Evolutionary conservation across 2,797 vertebrate genomes (phyloP).

Genomic region (Alcedo atthis): DNA sequence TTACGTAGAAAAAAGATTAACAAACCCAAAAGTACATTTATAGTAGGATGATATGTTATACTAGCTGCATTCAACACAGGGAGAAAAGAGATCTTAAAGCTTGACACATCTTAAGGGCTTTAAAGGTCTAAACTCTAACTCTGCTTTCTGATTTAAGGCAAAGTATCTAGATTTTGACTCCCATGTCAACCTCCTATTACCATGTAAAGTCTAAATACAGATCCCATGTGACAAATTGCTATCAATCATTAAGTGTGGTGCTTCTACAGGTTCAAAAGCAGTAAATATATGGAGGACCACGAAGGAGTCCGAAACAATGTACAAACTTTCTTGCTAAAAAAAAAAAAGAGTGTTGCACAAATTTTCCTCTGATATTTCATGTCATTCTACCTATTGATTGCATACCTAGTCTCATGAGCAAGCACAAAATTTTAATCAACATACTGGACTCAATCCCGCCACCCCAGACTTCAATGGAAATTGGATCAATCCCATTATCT

Average conservation of each 20-base stretch:
- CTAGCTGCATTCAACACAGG: background rate
- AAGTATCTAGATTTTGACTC: background rate
- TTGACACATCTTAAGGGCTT: background rate
- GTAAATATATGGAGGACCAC: background rate
- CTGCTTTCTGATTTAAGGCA: background rate
- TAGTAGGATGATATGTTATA: background rate
- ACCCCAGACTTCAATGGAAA: slow-evolving; percentile 56
- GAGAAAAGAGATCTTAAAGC: background rate
- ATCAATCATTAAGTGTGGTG: background rate
- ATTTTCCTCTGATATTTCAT: slow-evolving; percentile 61
- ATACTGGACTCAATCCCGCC: slow-evolving; percentile 48
- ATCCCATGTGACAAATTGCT: background rate
- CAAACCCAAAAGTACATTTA: background rate
- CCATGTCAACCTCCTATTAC: background rate
- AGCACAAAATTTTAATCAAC: slow-evolving; percentile 70
- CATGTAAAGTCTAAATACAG: background rate
- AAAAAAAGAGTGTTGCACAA: background rate
- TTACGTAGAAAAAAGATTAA: background rate
- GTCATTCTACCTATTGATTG: slow-evolving; percentile 57
- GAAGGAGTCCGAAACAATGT: background rate
- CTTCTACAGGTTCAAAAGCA: background rate
- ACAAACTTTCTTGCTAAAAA: background rate
- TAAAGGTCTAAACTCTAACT: background rate
- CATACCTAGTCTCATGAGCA: slow-evolving; percentile 46
- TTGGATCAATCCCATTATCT: slow-evolving; percentile 72